Base-by-base conservation (phyloP, 1,140 invertebrate genomes). In the Hydropsyche tenuis region DNA sequence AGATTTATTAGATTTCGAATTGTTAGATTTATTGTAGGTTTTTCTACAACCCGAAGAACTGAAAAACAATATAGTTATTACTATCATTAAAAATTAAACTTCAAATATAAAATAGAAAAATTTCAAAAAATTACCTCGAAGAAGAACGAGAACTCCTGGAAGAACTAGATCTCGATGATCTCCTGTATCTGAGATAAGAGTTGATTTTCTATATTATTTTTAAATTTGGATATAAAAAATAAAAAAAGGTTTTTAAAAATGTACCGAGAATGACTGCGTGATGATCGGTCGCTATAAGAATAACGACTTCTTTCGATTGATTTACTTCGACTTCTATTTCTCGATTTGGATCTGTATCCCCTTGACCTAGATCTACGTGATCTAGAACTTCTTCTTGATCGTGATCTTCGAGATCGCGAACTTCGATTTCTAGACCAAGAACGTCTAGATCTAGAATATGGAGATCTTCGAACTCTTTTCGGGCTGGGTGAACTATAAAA, bases 321-420 rank as follows among this genome's bases (percentile, higher is more conserved):
- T 37, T 78, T 81, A 3, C 81, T 79, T 22, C 77, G 82, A 16
- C 80, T 82, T 51, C 79, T 63, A 1, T 80, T 81, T 1, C 81
- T 79, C 9, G 82, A 82, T 72, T 80, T 78, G 0, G 80, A 81
- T 43, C 78, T 74, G 0, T 84, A 84, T 43, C 82, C 78, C 45
- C 73, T 72, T 1, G 78, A 78, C 2, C 76, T 73, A 7, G 79
- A 79, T 18, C 76, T 27, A 9, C 66, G 43, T 11, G 77, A 79
- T 48, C 80, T 79, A 11, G 83, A 85, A 62, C 80, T 79, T 22
- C 83, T 84, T 71, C 81, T 81, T 18, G 85, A 86, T 69, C 80
- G 79, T 16, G 81, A 75, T 75, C 81, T 60, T 76, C 82, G 82
- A 68, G 83, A 84, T 73, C 82, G 82, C 73, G 86, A 84, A 14